Conservation (phyloP, 2,888 invertebrate genomes). For the Hypena proboscidalis region DNA sequence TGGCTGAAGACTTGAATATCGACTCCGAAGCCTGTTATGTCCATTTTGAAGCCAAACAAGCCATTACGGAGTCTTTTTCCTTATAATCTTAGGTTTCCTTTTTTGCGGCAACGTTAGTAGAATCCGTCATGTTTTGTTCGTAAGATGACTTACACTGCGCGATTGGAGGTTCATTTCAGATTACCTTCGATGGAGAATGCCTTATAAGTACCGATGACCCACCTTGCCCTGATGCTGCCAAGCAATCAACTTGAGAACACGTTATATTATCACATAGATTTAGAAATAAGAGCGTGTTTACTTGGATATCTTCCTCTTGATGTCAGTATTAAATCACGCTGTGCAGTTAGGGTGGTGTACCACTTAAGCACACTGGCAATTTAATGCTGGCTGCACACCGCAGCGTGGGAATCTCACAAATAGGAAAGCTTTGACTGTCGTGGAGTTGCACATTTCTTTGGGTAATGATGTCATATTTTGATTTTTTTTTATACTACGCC, state of each 20-base stretch:
- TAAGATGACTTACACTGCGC: constrained; percentile 26
- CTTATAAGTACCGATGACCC: constrained; percentile 22
- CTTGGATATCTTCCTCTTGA: background rate
- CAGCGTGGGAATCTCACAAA: background rate
- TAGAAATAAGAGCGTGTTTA: constrained; percentile 3
- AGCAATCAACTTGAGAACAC: constrained; percentile 24
- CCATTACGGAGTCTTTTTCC: constrained; percentile 16
- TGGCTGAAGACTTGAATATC: background rate
- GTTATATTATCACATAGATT: constrained; percentile 7
- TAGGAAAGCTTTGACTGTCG: background rate
- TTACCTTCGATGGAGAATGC: constrained; percentile 15
- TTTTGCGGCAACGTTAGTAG: constrained; percentile 14
- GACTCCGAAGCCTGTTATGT: constrained; percentile 1
- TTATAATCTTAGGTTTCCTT: constrained; percentile 13
- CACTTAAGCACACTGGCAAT: background rate
- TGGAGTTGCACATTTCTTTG: no score
- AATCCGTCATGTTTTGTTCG: constrained; percentile 24
- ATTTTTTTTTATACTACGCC: no score
- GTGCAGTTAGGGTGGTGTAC: background rate
- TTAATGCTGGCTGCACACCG: background rate
- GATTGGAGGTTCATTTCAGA: constrained; percentile 25
- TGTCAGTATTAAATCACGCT: constrained; percentile 1
- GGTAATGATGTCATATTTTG: no score
- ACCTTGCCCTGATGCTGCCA: constrained; percentile 16
- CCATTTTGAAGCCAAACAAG: constrained; percentile 25